Percentiles rank a stretch among this genome's conserved stretches.
Evolutionary conservation across 2,797 vertebrate genomes (phyloP).

Genomic region (Poeciliopsis infans): DNA sequence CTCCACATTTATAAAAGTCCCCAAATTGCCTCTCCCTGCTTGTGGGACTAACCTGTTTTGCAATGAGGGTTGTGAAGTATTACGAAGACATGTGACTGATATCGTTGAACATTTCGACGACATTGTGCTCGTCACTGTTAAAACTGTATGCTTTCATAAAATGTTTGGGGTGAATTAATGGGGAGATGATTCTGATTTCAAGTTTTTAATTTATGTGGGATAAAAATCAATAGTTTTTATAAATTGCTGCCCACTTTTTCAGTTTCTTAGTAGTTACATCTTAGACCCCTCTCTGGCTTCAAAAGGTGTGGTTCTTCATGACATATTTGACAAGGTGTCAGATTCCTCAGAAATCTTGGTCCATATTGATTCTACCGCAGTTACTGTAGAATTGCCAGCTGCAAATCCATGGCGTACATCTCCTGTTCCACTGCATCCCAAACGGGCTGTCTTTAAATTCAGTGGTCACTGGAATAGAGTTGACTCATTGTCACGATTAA

Average conservation of each 20-base stretch:
- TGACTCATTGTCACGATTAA: not conserved
- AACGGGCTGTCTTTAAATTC: not conserved
- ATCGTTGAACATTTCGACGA: not conserved
- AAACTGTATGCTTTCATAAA: not conserved
- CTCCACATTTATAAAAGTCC: slow-evolving; percentile 13
- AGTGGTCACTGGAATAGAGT: not conserved
- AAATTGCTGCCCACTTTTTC: not conserved
- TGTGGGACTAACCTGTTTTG: not conserved
- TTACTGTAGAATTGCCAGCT: not conserved
- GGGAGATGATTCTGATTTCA: not conserved
- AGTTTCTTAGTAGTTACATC: not conserved
- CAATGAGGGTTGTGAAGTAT: not conserved
- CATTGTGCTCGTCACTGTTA: not conserved
- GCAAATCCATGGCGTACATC: not conserved
- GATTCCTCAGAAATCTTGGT: not conserved
- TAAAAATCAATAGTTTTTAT: not conserved
- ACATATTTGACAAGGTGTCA: not conserved
- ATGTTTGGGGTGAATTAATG: not conserved
- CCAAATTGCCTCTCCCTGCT: not conserved
- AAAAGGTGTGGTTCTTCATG: not conserved
- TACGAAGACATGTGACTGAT: not conserved
- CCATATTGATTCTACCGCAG: not conserved
- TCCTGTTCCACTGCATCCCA: not conserved
- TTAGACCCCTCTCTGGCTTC: not conserved
- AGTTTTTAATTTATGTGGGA: not conserved